A percentile compares a stretch with the other conserved stretches of the same genome.
Conservation (phyloP, 2,113 vertebrate species). For the Ardeotis arabs region DNA sequence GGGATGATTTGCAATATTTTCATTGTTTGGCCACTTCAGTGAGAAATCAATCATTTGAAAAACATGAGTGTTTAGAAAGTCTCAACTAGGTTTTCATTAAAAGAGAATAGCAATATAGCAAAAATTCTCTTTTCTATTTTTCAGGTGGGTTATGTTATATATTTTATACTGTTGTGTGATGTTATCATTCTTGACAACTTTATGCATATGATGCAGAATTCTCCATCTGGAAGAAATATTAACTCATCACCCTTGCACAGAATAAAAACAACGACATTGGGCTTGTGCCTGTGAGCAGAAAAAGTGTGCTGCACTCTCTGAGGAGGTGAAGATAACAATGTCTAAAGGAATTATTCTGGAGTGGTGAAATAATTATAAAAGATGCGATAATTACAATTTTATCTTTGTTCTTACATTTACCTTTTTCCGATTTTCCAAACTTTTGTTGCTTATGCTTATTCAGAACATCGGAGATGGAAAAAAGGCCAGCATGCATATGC, state of each 20-base stretch:
- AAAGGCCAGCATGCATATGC: neutral
- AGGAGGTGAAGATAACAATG: neutral
- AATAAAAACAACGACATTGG: neutral
- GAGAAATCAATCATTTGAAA: neutral
- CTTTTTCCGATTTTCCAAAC: neutral
- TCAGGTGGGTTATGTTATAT: neutral
- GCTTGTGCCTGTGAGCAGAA: neutral
- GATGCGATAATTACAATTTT: neutral
- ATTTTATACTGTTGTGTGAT: neutral
- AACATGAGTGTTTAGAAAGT: neutral
- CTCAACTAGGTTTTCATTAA: neutral
- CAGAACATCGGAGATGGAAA: neutral
- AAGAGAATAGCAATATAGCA: neutral
- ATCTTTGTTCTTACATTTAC: neutral
- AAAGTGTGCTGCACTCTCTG: neutral
- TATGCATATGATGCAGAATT: neutral
- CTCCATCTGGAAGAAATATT: neutral
- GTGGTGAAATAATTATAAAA: neutral
- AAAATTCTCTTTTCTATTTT: neutral
- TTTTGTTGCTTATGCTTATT: neutral
- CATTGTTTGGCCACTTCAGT: neutral
- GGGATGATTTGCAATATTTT: neutral
- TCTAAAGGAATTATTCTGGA: neutral
- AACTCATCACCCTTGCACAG: neutral
- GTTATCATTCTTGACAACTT: neutral